A percentile compares a stretch with the other conserved stretches of the same genome.
phyloP scores from a whole-genome alignment of 2,888 invertebrate genomes.

The Galeruca laticollis region DNA sequence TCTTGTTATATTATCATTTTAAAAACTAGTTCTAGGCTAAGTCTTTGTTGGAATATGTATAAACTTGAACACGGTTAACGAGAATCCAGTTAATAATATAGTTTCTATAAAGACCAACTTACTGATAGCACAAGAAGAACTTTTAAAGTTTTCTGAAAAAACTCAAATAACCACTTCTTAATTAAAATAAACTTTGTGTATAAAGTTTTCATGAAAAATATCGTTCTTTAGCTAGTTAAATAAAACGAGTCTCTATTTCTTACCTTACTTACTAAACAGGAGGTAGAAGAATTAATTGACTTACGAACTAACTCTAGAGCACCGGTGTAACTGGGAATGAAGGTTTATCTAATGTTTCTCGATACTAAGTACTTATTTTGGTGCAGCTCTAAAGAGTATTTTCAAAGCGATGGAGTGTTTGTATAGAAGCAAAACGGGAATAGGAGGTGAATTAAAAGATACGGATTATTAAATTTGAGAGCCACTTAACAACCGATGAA shows the following conservation, averaged over 20 bases:
- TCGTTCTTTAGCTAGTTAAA: conserved; percentile 25
- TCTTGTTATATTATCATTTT: too few species aligned
- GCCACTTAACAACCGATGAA: too few species aligned
- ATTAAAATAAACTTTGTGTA: conserved; percentile 40
- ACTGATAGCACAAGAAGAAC: conserved; percentile 2
- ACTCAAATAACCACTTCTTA: conserved; percentile 31
- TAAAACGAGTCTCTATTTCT: conserved; percentile 25
- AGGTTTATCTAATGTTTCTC: neutral
- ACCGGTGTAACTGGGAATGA: neutral
- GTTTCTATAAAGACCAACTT: conserved; percentile 1
- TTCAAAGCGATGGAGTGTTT: too few species aligned
- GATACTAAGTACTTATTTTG: too few species aligned
- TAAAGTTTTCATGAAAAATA: conserved; percentile 31
- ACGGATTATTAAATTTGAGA: too few species aligned
- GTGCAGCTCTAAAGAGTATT: too few species aligned
- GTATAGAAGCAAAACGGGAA: too few species aligned
- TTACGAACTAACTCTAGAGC: neutral
- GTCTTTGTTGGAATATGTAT: too few species aligned
- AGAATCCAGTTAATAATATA: neutral
- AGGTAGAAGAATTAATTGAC: neutral
- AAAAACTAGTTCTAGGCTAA: too few species aligned
- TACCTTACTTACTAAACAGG: neutral
- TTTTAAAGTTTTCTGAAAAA: conserved; percentile 29
- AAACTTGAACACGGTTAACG: too few species aligned
- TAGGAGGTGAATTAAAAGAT: too few species aligned